Evolutionary conservation across 1,140 invertebrate species (phyloP).

Genomic region (Drosophila lacteicornis): DNA sequence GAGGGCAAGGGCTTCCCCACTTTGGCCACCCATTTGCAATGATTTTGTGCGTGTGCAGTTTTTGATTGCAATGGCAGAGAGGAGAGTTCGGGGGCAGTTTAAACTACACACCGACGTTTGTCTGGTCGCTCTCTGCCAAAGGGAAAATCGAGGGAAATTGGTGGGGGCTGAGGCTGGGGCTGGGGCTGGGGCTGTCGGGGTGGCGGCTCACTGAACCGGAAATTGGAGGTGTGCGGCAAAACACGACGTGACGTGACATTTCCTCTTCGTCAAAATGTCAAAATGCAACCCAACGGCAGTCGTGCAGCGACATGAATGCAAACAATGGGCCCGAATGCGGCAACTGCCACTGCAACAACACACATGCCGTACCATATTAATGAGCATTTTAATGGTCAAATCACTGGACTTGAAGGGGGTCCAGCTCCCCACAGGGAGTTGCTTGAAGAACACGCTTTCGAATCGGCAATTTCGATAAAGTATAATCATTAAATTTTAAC

Average conservation of each 20-base stretch:
- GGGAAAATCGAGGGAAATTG: background rate
- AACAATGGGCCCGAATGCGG: constrained; percentile 51
- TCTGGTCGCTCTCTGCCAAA: constrained; percentile 21
- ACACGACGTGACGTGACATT: constrained; percentile 85
- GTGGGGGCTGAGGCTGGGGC: background rate
- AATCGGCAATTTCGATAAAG: background rate
- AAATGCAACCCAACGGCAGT: constrained; percentile 68
- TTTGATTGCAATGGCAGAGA: constrained; percentile 58
- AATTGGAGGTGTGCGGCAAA: constrained; percentile 85
- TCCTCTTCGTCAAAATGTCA: constrained; percentile 85
- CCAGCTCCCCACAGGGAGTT: background rate
- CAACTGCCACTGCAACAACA: constrained; percentile 29
- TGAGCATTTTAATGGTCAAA: constrained; percentile 48
- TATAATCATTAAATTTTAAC: background rate
- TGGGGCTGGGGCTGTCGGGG: constrained; percentile 7
- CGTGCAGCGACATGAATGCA: constrained; percentile 58
- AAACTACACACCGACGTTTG: constrained; percentile 28
- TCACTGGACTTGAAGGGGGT: constrained; percentile 12
- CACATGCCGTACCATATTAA: constrained; percentile 46
- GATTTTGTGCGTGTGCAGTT: constrained; percentile 70
- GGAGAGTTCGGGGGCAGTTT: background rate
- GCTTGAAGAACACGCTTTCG: background rate
- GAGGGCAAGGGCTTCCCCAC: background rate
- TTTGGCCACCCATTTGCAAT: constrained; percentile 39
- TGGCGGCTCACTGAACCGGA: constrained; percentile 83